A percentile compares a stretch with the other conserved stretches of the same genome.
phyloP scores from a whole-genome alignment of 2,888 invertebrate genomes.

The Drosophila putrida region DNA sequence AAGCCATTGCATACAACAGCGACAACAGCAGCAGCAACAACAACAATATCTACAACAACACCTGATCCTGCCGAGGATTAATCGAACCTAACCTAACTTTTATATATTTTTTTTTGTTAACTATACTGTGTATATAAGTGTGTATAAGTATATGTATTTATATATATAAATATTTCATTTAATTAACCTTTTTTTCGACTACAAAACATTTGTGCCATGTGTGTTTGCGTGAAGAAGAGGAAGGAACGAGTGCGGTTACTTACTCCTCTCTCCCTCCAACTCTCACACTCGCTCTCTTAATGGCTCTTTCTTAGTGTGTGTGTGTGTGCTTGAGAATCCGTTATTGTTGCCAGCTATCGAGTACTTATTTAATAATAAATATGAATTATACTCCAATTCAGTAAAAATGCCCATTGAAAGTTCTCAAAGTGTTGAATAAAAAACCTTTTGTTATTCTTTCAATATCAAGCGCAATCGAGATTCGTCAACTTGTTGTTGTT shows the following conservation, averaged over 20 bases:
- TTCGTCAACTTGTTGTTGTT: slow-evolving; percentile 10
- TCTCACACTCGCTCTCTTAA: neutral
- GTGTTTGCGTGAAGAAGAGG: slow-evolving; percentile 41
- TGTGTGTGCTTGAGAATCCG: slow-evolving; percentile 8
- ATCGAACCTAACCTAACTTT: slow-evolving; percentile 2
- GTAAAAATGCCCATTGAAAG: slow-evolving; percentile 6
- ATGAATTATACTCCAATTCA: slow-evolving; percentile 16
- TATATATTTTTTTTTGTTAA: slow-evolving; percentile 16
- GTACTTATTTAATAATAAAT: slow-evolving; percentile 18
- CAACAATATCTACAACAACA: slow-evolving; percentile 10
- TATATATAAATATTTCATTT: slow-evolving; percentile 22
- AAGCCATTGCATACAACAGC: neutral
- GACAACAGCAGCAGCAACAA: slow-evolving; percentile 7
- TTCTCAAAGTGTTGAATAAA: slow-evolving; percentile 4
- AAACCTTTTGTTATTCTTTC: slow-evolving; percentile 17
- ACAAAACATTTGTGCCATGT: slow-evolving; percentile 53
- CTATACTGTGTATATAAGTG: slow-evolving; percentile 1
- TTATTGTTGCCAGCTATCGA: slow-evolving; percentile 32
- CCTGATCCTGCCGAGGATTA: slow-evolving; percentile 39
- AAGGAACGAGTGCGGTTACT: slow-evolving; percentile 18
- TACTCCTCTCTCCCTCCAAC: neutral
- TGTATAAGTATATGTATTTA: slow-evolving; percentile 21
- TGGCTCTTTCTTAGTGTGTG: slow-evolving; percentile 9
- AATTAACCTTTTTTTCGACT: slow-evolving; percentile 19
- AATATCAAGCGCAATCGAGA: slow-evolving; percentile 1